Evolutionary conservation across 2,113 vertebrate genomes (phyloP).

Genomic region (Enhydra lutris): DNA sequence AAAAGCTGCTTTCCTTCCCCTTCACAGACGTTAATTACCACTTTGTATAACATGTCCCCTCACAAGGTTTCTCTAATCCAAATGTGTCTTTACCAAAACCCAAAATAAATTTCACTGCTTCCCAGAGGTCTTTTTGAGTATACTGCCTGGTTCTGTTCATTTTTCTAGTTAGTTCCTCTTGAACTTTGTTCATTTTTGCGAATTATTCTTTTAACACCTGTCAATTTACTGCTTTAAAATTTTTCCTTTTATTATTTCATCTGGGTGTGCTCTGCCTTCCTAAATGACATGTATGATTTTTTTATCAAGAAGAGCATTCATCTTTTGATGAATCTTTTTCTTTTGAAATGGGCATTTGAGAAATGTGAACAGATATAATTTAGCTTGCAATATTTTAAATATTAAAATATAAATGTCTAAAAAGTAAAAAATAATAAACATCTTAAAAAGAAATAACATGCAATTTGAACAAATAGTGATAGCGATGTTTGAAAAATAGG

Average conservation of each 20-base stretch:
- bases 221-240: background rate
- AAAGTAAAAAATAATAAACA: background rate
- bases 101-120: background rate
- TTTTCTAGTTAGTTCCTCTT: slow-evolving; percentile 19
- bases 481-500: background rate
- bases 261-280: background rate
- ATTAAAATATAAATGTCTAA: background rate
- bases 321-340: background rate
- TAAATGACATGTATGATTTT: background rate
- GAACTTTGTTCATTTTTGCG: background rate
- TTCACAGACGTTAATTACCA: background rate
- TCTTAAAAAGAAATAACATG: background rate
- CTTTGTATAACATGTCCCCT: background rate
- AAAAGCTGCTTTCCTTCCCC: background rate
- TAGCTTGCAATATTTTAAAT: background rate
- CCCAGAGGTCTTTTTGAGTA: background rate
- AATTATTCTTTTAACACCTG: background rate
- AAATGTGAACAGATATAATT: background rate
- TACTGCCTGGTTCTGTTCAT: background rate
- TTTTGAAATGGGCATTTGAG: slow-evolving; percentile 15
- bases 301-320: background rate
- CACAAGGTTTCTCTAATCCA: background rate
- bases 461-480: background rate
- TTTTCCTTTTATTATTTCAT: background rate
- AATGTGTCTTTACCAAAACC: slow-evolving; percentile 9